These are phyloP conservation scores for Dromaius novaehollandiae DNA, from an alignment of 2,113 vertebrate genomes.

Conservation along the genomic window DNA sequence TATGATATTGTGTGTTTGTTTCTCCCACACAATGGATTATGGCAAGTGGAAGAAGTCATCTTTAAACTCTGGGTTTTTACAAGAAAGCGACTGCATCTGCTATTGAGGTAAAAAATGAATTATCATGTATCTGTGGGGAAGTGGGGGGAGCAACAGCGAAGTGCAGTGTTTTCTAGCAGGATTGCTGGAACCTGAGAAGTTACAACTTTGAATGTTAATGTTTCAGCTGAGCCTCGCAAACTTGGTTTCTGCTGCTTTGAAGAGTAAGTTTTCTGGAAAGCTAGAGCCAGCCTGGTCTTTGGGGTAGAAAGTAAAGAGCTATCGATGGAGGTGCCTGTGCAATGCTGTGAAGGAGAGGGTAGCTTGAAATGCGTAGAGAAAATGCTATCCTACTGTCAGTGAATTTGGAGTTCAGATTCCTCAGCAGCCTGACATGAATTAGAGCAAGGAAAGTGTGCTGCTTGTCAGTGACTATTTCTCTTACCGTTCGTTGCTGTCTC, in stretches of 20 bases:
- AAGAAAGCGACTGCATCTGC: conserved; percentile 20
- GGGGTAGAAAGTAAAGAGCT: neutral
- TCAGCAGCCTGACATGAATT: no score
- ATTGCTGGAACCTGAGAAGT: neutral
- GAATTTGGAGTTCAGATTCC: no score
- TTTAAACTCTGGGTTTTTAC: conserved; percentile 41
- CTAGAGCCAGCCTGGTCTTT: neutral
- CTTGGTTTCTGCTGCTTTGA: neutral
- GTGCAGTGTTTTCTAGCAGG: neutral
- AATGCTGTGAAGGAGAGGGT: neutral
- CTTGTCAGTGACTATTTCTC: neutral
- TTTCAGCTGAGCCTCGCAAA: neutral
- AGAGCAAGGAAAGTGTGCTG: neutral
- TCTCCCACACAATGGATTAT: conserved; percentile 35
- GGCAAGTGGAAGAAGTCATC: conserved; percentile 53
- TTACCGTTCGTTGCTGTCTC: neutral
- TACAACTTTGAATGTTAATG: neutral
- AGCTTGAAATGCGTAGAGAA: neutral
- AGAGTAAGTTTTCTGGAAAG: neutral
- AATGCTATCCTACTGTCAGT: neutral
- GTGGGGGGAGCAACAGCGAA: neutral
- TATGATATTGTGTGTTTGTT: conserved; percentile 33
- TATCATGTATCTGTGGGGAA: neutral
- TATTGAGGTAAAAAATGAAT: conserved; percentile 32
- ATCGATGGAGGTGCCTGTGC: rapidly evolving